Evolutionary conservation across 2,888 invertebrate genomes (phyloP).

Genomic region (Teleiodes luculella): DNA sequence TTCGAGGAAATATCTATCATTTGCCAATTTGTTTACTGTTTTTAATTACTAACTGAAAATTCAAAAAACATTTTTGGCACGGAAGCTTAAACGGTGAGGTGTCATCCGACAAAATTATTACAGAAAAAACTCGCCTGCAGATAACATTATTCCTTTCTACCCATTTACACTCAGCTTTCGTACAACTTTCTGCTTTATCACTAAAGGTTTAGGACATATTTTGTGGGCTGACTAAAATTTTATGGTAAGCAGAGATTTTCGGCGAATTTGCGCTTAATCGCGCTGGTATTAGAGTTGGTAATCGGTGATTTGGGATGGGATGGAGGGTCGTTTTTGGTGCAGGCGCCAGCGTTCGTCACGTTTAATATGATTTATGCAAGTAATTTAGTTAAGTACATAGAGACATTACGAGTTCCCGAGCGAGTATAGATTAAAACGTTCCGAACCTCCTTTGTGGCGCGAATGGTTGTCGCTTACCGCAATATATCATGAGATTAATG

Average conservation of each 20-base stretch:
- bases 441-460: slow-evolving; percentile 49
- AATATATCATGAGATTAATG: slow-evolving; percentile 40
- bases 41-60: slow-evolving; percentile 11
- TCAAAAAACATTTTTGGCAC: slow-evolving; percentile 29
- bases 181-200: background rate
- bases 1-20: no score
- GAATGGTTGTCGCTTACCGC: slow-evolving; percentile 32
- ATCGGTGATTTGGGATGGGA: slow-evolving; percentile 31
- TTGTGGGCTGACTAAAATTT: slow-evolving; percentile 8
- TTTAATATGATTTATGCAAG: slow-evolving; percentile 78
- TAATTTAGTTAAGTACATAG: slow-evolving; percentile 76
- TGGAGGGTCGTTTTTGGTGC: slow-evolving; percentile 26
- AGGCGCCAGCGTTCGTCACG: slow-evolving; percentile 63
- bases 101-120: slow-evolving; percentile 44
- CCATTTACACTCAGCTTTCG: slow-evolving; percentile 14
- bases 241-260: slow-evolving; percentile 4
- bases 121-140: slow-evolving; percentile 41
- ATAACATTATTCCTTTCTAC: slow-evolving; percentile 37
- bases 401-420: slow-evolving; percentile 62
- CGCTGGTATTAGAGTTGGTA: slow-evolving; percentile 34
- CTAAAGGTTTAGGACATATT: background rate
- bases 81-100: slow-evolving; percentile 33
- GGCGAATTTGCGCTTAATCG: slow-evolving; percentile 36
- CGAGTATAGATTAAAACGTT: slow-evolving; percentile 71
- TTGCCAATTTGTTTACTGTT: background rate